Base-by-base conservation (phyloP, 2,113 vertebrate species). In the Tamias sibiricus region DNA sequence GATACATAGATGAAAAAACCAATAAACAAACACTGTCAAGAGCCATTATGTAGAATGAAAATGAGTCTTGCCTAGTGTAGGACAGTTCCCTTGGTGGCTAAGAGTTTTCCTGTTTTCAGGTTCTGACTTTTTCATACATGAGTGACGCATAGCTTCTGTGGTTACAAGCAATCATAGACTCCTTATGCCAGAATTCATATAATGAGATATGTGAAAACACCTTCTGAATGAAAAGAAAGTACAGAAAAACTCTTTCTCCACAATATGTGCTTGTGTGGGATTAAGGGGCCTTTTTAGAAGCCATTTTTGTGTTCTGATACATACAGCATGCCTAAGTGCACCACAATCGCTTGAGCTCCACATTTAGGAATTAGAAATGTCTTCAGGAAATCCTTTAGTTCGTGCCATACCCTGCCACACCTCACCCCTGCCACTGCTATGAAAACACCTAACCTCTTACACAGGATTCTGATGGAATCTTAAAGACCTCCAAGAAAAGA, bases 41-140 rank as follows among this genome's bases (percentile, higher is more conserved):
- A 42, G 12, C 35, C 69, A 85, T 66, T 32, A 10, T 66, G 74
- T 71, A 91, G 77, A 89, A 91, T 71, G 59, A 79, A 92, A 94
- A 96, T 19, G 68, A 83, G 54, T 96, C 35, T 81, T 80, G 12
- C 37, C 30, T 52, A 22, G 20, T 17, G 4, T 75, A 52, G 52
- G 26, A 52, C 35, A 42, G 10, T 5, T 37, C 26, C 10, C 75
- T 96, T 71, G 47, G 44, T 76, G 40, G 57, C 19, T 47, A 47
- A 59, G 24, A 77, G 94, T 77, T 72, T 64, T 64, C 66, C 42
- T 54, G 79, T 85, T 94, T 96, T 49, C 47, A 76, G 86, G 93
- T 72, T 92, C 93, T 90, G 93, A 75, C 47, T 64, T 95, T 93
- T 94, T 97, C 82, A 77, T 71, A 84, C 47, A 83, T 69, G n/a